Evolutionary conservation across 2,888 invertebrate genomes (phyloP), one percentile per base, ranked within the genome.

Genomic region (Leptopilina myrica): DNA sequence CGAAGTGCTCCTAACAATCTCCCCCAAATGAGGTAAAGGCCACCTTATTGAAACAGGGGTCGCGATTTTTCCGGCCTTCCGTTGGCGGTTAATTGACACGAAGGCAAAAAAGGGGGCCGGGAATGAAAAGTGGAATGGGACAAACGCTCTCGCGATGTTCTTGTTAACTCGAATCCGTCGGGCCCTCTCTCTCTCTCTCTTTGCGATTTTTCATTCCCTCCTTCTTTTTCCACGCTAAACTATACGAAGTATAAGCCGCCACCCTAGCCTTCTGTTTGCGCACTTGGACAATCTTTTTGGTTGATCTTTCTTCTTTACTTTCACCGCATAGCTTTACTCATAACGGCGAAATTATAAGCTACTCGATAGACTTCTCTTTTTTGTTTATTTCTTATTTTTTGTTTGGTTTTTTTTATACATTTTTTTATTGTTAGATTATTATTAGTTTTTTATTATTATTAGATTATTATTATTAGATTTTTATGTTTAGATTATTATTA

Each of bases 21-120:
- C 87, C 89, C 89, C 90, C 87, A 91, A 91, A 91, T 91, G 91
- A 92, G 91, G 91, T 91, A 91, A 92, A 91, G 91, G 91, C 90
- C 88, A 90, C 90, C 91, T 91, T 92, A 91, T 91, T 91, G 91
- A 91, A 91, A 91, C 90, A 90, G 90, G 91, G 91, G 91, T 90
- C 85, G 90, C 90, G 90, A 91, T 91, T 92, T 92, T 91, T 91
- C 90, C 89, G 87, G 88, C 84, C 81, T 82, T 84, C 33, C 86
- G 87, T 83, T 87, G 88, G 89, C 89, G 90, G 91, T 92, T 92
- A 92, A 92, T 91, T 92, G 91, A 91, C 91, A 91, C 89, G 89
- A 43, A 43, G 43, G 33, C 33, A 33, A 33, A 33, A 20, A 33
- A 33, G 87, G 87, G 49, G 49, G 4, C 4, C 4, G 88, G 85